A percentile compares a stretch with the other conserved stretches of the same genome.
Conservation (phyloP, 2,888 invertebrate species). For the Cantharis flavilabris region DNA sequence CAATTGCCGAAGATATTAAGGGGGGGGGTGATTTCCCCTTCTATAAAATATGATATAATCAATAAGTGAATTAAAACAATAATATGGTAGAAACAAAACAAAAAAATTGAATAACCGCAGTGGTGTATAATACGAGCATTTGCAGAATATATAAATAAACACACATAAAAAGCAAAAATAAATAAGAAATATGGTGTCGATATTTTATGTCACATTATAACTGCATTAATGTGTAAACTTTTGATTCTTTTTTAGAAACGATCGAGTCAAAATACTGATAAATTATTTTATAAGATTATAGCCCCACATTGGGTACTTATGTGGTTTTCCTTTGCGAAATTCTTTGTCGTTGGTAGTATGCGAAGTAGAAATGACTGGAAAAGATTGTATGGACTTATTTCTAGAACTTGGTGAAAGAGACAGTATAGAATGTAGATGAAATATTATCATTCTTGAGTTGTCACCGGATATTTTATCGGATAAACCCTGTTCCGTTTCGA, state of each 20-base stretch:
- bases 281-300: conserved; percentile 40
- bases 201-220: background rate
- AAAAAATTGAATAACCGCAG: too few species aligned
- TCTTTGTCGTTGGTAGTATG: conserved; percentile 6
- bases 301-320: conserved; percentile 30
- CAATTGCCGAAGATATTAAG: too few species aligned
- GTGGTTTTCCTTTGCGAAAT: conserved; percentile 11
- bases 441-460: conserved; percentile 49
- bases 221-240: background rate
- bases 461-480: conserved; percentile 53
- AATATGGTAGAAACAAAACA: too few species aligned
- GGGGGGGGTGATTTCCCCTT: too few species aligned
- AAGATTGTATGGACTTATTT: conserved; percentile 15
- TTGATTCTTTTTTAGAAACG: conserved; percentile 34
- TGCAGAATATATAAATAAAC: background rate
- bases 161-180: background rate
- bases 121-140: too few species aligned
- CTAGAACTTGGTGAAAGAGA: conserved; percentile 12
- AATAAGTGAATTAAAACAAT: too few species aligned
- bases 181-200: background rate
- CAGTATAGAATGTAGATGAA: conserved; percentile 41
- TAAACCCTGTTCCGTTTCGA: conserved; percentile 48
- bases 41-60: too few species aligned
- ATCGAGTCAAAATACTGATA: conserved; percentile 46
- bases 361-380: conserved; percentile 2